phyloP scores from a whole-genome alignment of 2,797 vertebrate species.

The Clarias pachynema region DNA sequence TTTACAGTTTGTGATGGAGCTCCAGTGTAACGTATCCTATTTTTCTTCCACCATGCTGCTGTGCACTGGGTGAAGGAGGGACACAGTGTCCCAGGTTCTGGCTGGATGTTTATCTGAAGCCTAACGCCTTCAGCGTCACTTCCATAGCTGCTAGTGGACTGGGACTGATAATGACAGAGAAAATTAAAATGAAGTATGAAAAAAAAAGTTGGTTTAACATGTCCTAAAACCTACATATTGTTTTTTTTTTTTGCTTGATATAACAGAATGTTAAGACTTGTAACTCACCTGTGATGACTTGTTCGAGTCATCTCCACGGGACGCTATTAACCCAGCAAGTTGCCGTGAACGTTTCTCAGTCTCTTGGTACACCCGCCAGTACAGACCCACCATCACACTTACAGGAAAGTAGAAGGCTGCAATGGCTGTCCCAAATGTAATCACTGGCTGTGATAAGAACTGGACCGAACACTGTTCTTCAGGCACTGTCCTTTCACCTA shows the following conservation, averaged over 20 bases:
- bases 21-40: constrained; percentile 1
- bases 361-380: constrained; percentile 55
- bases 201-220: background rate
- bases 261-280: background rate
- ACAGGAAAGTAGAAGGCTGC: constrained; percentile 59
- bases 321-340: constrained; percentile 45
- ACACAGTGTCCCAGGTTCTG: constrained; percentile 32
- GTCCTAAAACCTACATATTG: background rate
- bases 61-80: constrained; percentile 37
- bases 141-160: constrained; percentile 33
- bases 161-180: constrained; percentile 24
- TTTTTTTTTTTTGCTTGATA: background rate
- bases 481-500: constrained; percentile 52
- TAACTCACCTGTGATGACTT: constrained; percentile 48
- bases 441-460: constrained; percentile 58
- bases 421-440: constrained; percentile 58
- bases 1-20: constrained; percentile 5
- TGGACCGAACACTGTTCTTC: constrained; percentile 52
- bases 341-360: constrained; percentile 54
- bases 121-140: constrained; percentile 25
- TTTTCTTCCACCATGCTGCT: constrained; percentile 52
- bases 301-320: constrained; percentile 16
- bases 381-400: constrained; percentile 54
- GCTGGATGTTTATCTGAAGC: constrained; percentile 13
- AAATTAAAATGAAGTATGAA: background rate